These are phyloP conservation scores for Drosophila oshimai DNA, from an alignment of 1,140 invertebrate species.

Conservation along the genomic window DNA sequence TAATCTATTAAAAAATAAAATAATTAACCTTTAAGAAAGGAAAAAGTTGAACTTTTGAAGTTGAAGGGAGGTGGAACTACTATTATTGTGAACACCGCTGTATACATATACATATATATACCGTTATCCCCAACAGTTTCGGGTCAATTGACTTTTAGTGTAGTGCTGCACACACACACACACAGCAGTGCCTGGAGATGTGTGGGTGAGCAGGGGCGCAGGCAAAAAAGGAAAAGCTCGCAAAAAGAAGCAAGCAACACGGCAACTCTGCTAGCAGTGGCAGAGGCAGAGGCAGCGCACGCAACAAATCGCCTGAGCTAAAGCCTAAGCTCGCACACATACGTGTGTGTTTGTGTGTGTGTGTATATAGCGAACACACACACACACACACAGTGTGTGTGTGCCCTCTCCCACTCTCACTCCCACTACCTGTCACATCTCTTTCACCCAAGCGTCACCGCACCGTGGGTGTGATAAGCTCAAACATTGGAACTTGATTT, in stretches of 20 bases:
- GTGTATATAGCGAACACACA: slow-evolving; percentile 10
- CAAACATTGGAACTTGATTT: slow-evolving; percentile 35
- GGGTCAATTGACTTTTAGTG: slow-evolving; percentile 78
- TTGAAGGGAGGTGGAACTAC: background rate
- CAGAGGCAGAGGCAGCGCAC: slow-evolving; percentile 33
- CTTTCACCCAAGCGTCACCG: slow-evolving; percentile 26
- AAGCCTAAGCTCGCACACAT: slow-evolving; percentile 59
- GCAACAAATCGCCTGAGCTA: slow-evolving; percentile 72
- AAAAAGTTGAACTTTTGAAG: no score
- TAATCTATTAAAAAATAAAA: no score
- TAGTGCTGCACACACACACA: slow-evolving; percentile 44
- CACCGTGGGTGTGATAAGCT: slow-evolving; percentile 51
- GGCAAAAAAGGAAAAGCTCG: slow-evolving; percentile 65
- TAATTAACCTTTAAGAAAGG: no score
- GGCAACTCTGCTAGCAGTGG: slow-evolving; percentile 19
- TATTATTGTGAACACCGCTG: background rate
- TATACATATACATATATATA: slow-evolving; percentile 10
- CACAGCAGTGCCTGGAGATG: background rate
- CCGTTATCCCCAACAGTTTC: slow-evolving; percentile 51
- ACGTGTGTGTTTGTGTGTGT: slow-evolving; percentile 25
- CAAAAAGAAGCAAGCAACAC: slow-evolving; percentile 48
- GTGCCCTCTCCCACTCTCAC: slow-evolving; percentile 14
- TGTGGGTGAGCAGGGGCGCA: slow-evolving; percentile 15
- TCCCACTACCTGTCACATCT: background rate
- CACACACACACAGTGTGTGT: slow-evolving; percentile 17